Evolutionary conservation across 2,113 vertebrate genomes (phyloP).

Genomic region (Calidris pygmaea): DNA sequence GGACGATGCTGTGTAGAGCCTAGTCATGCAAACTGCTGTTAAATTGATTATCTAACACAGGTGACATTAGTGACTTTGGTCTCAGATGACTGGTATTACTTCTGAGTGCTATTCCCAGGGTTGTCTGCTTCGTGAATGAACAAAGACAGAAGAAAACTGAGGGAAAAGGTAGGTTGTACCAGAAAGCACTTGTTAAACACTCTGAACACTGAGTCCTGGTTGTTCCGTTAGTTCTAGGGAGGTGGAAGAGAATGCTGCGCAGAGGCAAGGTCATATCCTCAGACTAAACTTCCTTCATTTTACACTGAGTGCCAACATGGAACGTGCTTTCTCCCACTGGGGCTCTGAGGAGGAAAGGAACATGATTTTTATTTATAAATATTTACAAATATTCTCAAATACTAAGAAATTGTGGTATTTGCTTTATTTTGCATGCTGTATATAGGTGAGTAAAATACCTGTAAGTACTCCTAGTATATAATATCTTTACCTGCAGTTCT

Average conservation of each 20-base stretch:
- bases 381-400: neutral
- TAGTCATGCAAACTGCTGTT: neutral
- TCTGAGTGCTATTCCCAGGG: neutral
- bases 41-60: neutral
- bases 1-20: neutral
- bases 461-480: neutral
- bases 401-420: neutral
- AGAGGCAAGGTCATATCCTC: neutral
- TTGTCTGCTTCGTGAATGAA: neutral
- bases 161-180: neutral
- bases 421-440: neutral
- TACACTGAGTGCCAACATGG: neutral
- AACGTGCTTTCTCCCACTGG: neutral
- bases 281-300: neutral
- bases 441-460: neutral
- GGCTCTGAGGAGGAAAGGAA: neutral
- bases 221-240: neutral
- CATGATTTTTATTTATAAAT: neutral
- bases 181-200: neutral
- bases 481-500: neutral
- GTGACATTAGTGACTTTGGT: neutral
- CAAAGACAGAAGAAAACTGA: neutral
- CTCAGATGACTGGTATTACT: neutral
- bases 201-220: neutral
- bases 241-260: neutral